A percentile compares a stretch with the other conserved stretches of the same genome.
phyloP scores from a whole-genome alignment of 2,888 invertebrate species.

The Volucella inanis region DNA sequence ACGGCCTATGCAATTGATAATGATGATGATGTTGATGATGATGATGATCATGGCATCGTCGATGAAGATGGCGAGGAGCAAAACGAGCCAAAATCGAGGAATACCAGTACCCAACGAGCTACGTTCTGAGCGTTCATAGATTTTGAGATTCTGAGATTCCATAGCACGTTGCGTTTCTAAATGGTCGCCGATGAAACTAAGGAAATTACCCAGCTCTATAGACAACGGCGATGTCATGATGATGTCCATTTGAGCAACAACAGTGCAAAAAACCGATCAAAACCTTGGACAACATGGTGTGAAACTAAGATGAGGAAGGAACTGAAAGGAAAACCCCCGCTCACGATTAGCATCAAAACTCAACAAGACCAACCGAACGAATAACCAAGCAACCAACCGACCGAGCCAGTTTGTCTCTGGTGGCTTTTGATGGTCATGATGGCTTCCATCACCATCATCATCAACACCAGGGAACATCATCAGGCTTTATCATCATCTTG shows the following conservation, averaged over 20 bases:
- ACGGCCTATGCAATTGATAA: slow-evolving; percentile 57
- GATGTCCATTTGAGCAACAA: slow-evolving; percentile 42
- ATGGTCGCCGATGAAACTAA: slow-evolving; percentile 21
- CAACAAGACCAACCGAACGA: slow-evolving; percentile 63
- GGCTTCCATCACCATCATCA: slow-evolving; percentile 81
- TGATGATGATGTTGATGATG: slow-evolving; percentile 13
- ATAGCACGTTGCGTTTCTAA: slow-evolving; percentile 34
- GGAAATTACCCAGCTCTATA: slow-evolving; percentile 32
- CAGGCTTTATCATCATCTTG: slow-evolving; percentile 54
- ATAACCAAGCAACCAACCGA: slow-evolving; percentile 39
- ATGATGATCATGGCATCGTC: slow-evolving; percentile 2
- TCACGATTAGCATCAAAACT: slow-evolving; percentile 73
- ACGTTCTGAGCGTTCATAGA: neutral
- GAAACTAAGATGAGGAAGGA: slow-evolving; percentile 62
- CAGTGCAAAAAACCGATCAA: slow-evolving; percentile 52
- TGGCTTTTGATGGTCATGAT: slow-evolving; percentile 81
- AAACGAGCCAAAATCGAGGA: slow-evolving; percentile 8
- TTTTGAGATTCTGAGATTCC: slow-evolving; percentile 30
- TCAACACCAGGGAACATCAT: slow-evolving; percentile 77
- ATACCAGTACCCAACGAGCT: too few relatives aligned
- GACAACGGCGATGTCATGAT: slow-evolving; percentile 8
- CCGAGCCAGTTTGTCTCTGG: slow-evolving; percentile 80
- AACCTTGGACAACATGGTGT: slow-evolving; percentile 65
- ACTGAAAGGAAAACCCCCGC: slow-evolving; percentile 39
- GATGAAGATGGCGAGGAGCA: slow-evolving; percentile 1